Conservation (phyloP, 1,140 invertebrate genomes). For the Antheraea mylitta region DNA sequence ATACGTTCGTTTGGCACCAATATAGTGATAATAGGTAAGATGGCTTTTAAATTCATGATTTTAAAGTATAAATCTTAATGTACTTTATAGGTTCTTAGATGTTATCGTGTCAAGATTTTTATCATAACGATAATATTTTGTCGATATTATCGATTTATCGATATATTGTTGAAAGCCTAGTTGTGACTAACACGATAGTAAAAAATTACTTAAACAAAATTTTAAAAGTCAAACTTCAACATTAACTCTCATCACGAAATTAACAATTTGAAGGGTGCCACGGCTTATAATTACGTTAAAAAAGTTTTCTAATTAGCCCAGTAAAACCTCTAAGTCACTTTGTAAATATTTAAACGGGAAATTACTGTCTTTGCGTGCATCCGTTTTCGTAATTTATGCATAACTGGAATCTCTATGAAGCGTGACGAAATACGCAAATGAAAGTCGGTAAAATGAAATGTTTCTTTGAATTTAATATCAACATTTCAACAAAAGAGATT, state of each 20-base stretch:
- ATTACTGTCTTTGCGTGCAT: conserved; percentile 16
- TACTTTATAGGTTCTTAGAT: too few relatives aligned
- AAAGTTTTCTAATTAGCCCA: conserved; percentile 28
- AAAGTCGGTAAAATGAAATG: neutral
- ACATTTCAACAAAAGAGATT: neutral
- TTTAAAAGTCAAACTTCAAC: conserved; percentile 22
- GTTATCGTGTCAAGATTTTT: too few relatives aligned
- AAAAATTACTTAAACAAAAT: neutral
- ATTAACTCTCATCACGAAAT: conserved; percentile 19
- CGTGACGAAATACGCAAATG: neutral
- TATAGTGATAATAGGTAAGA: too few relatives aligned
- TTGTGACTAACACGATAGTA: neutral
- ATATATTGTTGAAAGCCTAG: too few relatives aligned
- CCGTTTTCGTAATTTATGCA: conserved; percentile 12
- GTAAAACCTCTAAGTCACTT: conserved; percentile 20
- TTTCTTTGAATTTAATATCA: neutral
- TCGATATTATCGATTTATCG: too few relatives aligned
- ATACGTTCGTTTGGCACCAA: too few relatives aligned
- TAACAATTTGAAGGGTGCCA: conserved; percentile 20
- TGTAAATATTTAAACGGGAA: conserved; percentile 26
- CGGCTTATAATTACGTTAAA: conserved; percentile 23
- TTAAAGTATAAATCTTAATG: too few relatives aligned
- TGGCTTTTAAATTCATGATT: too few relatives aligned
- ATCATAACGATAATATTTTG: too few relatives aligned
- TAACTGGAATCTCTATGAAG: conserved; percentile 1